phyloP scores from a whole-genome alignment of 2,113 vertebrate genomes.

The Centropus unirufus region DNA sequence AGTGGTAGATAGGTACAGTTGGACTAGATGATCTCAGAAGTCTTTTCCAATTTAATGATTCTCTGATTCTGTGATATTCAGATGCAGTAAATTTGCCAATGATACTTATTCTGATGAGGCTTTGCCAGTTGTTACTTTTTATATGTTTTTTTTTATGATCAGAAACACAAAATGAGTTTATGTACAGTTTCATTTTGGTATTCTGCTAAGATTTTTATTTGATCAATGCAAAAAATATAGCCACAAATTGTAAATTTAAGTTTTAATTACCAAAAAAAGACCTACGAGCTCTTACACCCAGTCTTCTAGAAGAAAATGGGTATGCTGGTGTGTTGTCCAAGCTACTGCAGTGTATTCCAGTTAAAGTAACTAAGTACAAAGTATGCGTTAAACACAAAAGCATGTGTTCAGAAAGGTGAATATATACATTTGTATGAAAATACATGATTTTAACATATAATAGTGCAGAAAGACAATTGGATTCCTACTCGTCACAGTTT shows the following conservation, averaged over 20 bases:
- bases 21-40: no score
- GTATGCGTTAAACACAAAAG: neutral
- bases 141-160: neutral
- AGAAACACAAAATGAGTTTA: neutral
- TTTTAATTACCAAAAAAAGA: neutral
- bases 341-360: neutral
- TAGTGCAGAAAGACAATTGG: neutral
- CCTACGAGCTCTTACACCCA: rapidly evolving
- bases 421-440: neutral
- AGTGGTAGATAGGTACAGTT: no score
- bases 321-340: neutral
- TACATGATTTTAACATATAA: neutral
- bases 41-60: no score
- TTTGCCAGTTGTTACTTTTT: neutral
- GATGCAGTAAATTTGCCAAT: neutral
- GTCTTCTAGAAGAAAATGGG: neutral
- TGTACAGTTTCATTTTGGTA: neutral
- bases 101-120: neutral
- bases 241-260: neutral
- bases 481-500: neutral
- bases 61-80: neutral
- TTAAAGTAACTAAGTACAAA: neutral
- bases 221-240: neutral
- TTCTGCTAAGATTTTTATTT: neutral
- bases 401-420: neutral